These are phyloP conservation scores for Microctonus aethiopoides DNA, from an alignment of 2,888 invertebrate genomes.

Conservation along the genomic window DNA sequence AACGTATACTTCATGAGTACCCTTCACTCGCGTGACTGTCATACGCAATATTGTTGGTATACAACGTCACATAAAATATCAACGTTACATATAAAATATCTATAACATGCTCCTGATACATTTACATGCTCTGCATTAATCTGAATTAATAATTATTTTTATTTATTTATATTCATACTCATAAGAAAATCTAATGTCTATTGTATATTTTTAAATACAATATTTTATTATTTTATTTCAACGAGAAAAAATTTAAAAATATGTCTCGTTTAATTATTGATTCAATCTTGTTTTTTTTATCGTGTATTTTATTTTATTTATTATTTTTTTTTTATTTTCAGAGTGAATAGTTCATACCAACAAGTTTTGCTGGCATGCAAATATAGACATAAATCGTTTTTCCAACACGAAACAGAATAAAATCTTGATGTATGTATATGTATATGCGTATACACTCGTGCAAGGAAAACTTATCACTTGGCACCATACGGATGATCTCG, in stretches of 20 bases:
- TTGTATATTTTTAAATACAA: too few relatives aligned
- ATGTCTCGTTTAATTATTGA: not conserved
- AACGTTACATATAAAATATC: not conserved
- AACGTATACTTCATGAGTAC: constrained; percentile 1
- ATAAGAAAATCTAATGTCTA: too few relatives aligned
- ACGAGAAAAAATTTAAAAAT: too few relatives aligned
- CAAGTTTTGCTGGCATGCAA: not conserved
- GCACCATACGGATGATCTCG: not conserved
- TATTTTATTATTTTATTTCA: too few relatives aligned
- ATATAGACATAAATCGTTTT: constrained; percentile 4
- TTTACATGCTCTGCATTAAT: not conserved
- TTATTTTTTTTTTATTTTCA: not conserved
- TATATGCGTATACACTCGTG: not conserved
- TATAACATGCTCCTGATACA: not conserved
- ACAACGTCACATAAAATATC: not conserved
- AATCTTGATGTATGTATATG: constrained; percentile 9
- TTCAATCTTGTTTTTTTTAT: not conserved
- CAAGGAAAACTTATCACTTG: constrained; percentile 20
- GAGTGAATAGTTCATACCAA: not conserved
- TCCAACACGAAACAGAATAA: not conserved
- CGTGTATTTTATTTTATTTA: not conserved
- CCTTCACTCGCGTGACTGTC: constrained; percentile 17
- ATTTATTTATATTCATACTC: not conserved
- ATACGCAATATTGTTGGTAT: constrained; percentile 8
- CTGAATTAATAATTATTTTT: not conserved